Base-by-base conservation (phyloP, 2,888 invertebrate genomes). In the Cosmia trapezina region DNA sequence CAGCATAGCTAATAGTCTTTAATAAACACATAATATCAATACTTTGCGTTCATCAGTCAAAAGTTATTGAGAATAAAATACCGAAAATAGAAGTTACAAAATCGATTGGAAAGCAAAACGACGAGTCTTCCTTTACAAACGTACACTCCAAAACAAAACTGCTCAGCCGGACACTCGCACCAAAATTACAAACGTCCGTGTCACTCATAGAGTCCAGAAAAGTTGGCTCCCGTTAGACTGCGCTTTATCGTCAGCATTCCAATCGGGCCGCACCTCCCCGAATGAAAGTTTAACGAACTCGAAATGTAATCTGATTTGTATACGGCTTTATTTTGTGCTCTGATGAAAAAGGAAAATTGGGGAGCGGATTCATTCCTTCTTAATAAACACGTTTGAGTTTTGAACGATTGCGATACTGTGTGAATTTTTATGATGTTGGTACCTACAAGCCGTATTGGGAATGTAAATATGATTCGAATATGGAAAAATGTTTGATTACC, bases 201-300 rank as follows among this genome's bases (percentile, higher is more conserved):
- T 69, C 57, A 59, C 17, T 72, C 57, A 77, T 65, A 51, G 51
- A 71, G 63, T 68, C 17, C 56, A 19, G 49, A 70, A 70, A 72
- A 80, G 60, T 70, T 77, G 61, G 66, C 63, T 47, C 61, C 81
- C 75, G 85, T 86, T 87, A 88, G 86, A 81, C 61, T 81, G 76
- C 63, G 82, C 85, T 87, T 74, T 86, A 85, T 83, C 87, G 83
- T 84, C 83, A 80, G 88, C 83, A 88, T 92, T 88, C 88, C 91
- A 92, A 92, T 93, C 91, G 90, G 82, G 73, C 82, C 85, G 85
- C 89, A 87, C 86, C 86, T 88, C 87, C 81, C 84, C 87, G 83
- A 83, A 87, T 92, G 88, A 90, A 92, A 91, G 92, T 92, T 92
- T 92, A 93, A 93, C 93, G 91, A 93, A 93, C 91, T 92, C 82